Evolutionary conservation across 2,888 invertebrate species (phyloP).

Genomic region (Xylota segnis): DNA sequence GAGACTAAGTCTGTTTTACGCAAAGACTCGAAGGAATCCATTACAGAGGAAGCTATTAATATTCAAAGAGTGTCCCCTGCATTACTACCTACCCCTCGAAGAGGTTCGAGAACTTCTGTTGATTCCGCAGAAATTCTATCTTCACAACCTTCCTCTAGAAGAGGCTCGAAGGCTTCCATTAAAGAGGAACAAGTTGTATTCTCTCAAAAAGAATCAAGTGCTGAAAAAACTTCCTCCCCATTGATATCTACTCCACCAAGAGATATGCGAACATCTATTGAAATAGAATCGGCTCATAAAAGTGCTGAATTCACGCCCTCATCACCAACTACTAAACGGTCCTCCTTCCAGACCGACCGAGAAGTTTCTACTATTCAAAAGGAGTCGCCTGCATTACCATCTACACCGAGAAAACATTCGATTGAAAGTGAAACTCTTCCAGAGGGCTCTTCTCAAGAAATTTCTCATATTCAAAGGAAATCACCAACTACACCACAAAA

Average conservation of each 20-base stretch:
- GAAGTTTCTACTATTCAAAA: background rate
- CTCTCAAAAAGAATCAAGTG: too few species aligned
- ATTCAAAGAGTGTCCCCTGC: constrained; percentile 40
- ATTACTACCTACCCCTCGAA: constrained; percentile 37
- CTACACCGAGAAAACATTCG: background rate
- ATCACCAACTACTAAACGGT: background rate
- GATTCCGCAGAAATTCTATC: background rate
- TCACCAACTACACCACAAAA: background rate
- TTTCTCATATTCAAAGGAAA: background rate
- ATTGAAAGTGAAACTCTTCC: background rate
- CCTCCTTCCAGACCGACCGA: background rate
- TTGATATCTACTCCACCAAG: constrained; percentile 30
- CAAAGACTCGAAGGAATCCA: background rate
- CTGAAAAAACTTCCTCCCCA: constrained; percentile 22
- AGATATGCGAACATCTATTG: constrained; percentile 28
- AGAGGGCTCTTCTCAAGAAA: background rate
- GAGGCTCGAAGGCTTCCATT: background rate
- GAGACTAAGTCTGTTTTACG: background rate
- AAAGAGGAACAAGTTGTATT: constrained; percentile 7
- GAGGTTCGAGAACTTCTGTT: constrained; percentile 28
- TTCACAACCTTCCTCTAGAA: background rate
- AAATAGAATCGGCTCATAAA: constrained; percentile 4
- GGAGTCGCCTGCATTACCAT: background rate
- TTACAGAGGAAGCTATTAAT: background rate
- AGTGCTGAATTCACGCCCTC: background rate